Conservation (phyloP, 2,797 vertebrate species). For the Dermochelys coriacea region DNA sequence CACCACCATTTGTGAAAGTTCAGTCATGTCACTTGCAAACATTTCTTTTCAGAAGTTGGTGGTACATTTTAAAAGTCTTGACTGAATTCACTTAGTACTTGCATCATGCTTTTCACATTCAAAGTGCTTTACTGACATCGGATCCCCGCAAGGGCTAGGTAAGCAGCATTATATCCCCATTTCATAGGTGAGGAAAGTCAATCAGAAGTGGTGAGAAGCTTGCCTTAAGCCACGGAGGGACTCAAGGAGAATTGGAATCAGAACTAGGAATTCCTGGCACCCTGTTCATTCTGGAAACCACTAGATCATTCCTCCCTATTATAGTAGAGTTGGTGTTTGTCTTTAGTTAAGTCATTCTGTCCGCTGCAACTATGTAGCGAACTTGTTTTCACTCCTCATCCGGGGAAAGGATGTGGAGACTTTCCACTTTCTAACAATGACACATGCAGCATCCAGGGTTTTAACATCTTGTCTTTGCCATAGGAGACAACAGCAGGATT, state of each 20-base stretch:
- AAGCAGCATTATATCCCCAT: neutral
- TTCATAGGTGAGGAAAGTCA: neutral
- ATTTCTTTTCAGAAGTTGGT: neutral
- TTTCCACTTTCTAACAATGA: neutral
- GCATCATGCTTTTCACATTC: neutral
- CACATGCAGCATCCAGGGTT: no score
- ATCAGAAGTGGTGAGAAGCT: rapidly evolving
- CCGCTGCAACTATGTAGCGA: neutral
- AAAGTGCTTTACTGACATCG: neutral
- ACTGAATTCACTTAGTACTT: neutral
- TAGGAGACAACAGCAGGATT: neutral
- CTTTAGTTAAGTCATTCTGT: neutral
- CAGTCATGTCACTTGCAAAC: neutral
- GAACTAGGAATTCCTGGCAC: neutral
- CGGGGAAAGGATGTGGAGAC: neutral
- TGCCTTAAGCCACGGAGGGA: neutral
- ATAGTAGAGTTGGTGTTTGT: neutral
- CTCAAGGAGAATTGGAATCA: neutral
- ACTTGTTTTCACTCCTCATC: neutral
- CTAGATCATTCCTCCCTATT: neutral
- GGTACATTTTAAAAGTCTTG: neutral
- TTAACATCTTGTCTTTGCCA: neutral
- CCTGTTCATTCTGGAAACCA: neutral
- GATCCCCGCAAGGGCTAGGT: neutral
- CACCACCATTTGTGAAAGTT: neutral